Base-by-base conservation (phyloP, 2,797 vertebrate species). In the Chrosomus eos region DNA sequence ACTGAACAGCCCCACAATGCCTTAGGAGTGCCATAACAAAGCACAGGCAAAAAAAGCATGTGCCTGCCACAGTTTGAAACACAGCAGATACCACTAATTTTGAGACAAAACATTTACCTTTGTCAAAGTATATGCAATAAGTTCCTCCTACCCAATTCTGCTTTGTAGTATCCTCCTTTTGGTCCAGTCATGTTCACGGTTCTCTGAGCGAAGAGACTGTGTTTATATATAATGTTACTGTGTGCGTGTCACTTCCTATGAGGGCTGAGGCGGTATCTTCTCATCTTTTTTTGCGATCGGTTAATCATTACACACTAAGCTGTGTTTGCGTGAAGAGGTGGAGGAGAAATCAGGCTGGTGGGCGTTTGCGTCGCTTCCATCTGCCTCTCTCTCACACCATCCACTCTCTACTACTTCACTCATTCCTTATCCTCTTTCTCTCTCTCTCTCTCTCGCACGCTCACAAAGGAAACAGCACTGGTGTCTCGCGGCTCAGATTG, bases 291-390 rank as follows among this genome's bases (percentile, higher is more conserved):
- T 53, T 79, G 75, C 21, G 6, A 71, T 84, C 53, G 9, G 75
- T 91, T 90, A 89, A 92, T 93, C 91, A 92, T 91, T 89, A 51
- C 86, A 89, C 87, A 86, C 87, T 87, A 80, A 91, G 85, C 10
- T 23, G 76, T 82, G 90, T 89, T 89, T 93, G 87, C n/a, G 28
- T 75, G 68, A 80, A 75, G 40, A 82, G 70, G 66, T 79, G 75
- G 66, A 79, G 5, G 90, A 81, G 86, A 68, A 70, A 84, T 89
- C 86, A 91, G 88, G 85, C 77, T 88, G 91, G 89, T 89, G 87
- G 85, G 88, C 28, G 64, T 38, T 31, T 85, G 43, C 79, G 87
- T 78, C 72, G 86, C 85, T 89, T 78, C 92, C 93, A 93, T 92
- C 93, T 93, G 92, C 86, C 82, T 70, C 23, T 40, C 16, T 77